Percentiles rank a stretch among this genome's conserved stretches.
These are phyloP conservation scores for Telmatherina bonti DNA, from an alignment of 2,797 vertebrate species.

Conservation along the genomic window DNA sequence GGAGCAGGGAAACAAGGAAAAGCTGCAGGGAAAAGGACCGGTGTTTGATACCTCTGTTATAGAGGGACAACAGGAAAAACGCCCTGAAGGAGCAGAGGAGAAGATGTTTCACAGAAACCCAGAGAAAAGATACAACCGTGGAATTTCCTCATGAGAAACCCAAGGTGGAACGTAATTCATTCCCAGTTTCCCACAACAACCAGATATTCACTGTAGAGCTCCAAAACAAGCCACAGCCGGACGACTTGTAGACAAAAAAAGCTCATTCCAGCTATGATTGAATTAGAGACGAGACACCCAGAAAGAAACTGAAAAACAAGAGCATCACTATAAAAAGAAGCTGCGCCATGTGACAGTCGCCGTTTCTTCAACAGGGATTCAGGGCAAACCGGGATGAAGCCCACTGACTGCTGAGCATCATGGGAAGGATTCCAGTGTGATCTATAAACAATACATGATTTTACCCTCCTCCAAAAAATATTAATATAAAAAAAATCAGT, in stretches of 20 bases:
- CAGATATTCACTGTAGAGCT: background rate
- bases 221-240: background rate
- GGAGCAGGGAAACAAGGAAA: too few relatives aligned
- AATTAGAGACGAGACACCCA: constrained; percentile 31
- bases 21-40: too few relatives aligned
- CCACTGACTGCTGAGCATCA: background rate
- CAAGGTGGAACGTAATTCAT: too few relatives aligned
- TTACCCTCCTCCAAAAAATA: too few relatives aligned
- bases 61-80: too few relatives aligned
- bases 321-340: constrained; percentile 10
- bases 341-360: too few relatives aligned
- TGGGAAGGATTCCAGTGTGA: too few relatives aligned
- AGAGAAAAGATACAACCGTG: background rate
- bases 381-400: background rate
- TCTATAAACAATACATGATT: too few relatives aligned
- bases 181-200: background rate
- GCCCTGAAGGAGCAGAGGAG: too few relatives aligned
- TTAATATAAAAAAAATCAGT: too few relatives aligned
- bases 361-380: background rate
- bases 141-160: background rate
- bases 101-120: background rate
- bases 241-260: constrained; percentile 33
- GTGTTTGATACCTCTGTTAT: too few relatives aligned
- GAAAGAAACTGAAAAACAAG: constrained; percentile 21
- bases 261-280: constrained; percentile 37